A percentile compares a stretch with the other conserved stretches of the same genome.
phyloP scores from a whole-genome alignment of 2,113 vertebrate species.

The Mastomys coucha region DNA sequence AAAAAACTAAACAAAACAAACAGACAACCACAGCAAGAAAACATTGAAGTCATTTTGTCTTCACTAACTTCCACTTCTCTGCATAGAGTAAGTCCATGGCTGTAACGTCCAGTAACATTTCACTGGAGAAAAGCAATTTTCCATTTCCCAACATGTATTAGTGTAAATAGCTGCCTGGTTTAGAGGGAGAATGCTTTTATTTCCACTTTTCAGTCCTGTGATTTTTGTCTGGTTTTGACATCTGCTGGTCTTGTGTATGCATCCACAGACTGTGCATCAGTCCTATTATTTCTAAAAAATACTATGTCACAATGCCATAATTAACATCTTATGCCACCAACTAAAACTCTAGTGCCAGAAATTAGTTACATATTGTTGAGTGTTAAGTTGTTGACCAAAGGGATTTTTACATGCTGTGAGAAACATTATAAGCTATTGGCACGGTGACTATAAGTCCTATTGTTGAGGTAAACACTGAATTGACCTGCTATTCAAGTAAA shows the following conservation, averaged over 20 bases:
- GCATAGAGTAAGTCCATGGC: accelerated
- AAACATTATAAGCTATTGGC: neutral
- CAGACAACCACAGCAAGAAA: neutral
- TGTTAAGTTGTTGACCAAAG: neutral
- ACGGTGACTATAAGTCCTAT: no score
- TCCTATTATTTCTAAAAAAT: neutral
- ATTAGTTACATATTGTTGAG: neutral
- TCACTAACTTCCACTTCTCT: neutral
- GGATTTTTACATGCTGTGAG: no score
- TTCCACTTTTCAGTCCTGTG: neutral
- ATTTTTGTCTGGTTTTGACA: neutral
- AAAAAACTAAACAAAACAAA: neutral
- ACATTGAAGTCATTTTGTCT: neutral
- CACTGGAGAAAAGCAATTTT: neutral
- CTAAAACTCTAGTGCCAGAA: neutral
- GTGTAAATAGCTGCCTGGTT: neutral
- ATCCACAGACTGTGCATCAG: neutral
- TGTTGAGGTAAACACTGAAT: neutral
- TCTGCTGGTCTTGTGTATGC: neutral
- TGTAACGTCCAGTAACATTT: neutral
- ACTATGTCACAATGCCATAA: no score
- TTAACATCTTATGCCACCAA: neutral
- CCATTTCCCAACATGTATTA: neutral
- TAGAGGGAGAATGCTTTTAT: neutral
- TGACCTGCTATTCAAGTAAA: neutral